Base-by-base conservation (phyloP, 2,888 invertebrate species). In the Acholoe squamosa region DNA sequence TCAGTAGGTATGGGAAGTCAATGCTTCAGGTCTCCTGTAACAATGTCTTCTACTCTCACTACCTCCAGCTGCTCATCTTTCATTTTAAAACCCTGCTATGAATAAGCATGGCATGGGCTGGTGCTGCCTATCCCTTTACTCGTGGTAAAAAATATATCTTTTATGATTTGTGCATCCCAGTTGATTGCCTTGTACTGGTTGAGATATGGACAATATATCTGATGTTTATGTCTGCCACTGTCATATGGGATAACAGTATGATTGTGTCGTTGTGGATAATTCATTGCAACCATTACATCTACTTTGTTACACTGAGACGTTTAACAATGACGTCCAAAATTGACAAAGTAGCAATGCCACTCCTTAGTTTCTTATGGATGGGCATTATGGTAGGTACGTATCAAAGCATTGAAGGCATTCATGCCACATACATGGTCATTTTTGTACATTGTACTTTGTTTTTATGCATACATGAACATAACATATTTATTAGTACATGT, bases 301-400 rank as follows among this genome's bases (percentile, higher is more conserved):
- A 61, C 61, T 61, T 61, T 61, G 61, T 3, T 61, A 61, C 61
- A 61, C 5, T 61, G 61, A 61, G 61, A 61, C 61, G 61, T 61
- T 61, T 61, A 61, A 61, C 61, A 61, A 61, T 61, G 61, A 61
- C 61, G 61, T 61, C 61, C 61, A 61, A n/a, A 61, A 61, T 61
- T 61, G 61, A 61, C n/a, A 61, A 61, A 61, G 61, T 61, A 61
- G 5, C 19, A 1, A 7, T 3, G 14, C 61, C 10, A 43, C 10
- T 43, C 10, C 43, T 7, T 43, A 7, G 43, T 10, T 43, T 43
- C 43, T 43, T 43, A 43, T 43, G 43, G 43, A 43, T 3, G 43
- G 10, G 10, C 10, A 43, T 43, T 10, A 43, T 3, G 43, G 43
- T 10, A 10, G 3, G 43, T 43, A n/a, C n/a, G n/a, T n/a, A n/a